Conservation (phyloP, 2,113 vertebrate species). For the Pedionomus torquatus region DNA sequence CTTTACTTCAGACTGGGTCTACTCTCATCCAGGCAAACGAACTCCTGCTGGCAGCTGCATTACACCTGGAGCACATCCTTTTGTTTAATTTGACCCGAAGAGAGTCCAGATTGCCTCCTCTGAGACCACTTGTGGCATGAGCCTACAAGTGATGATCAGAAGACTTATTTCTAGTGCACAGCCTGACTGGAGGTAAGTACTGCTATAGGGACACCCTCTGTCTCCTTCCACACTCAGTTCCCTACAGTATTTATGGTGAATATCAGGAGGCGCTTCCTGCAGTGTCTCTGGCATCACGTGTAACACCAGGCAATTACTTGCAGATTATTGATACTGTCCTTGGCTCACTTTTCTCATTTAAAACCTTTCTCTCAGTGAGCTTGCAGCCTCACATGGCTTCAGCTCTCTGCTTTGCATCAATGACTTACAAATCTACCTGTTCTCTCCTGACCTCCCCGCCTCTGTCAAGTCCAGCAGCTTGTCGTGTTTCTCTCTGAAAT, state of each 20-base stretch:
- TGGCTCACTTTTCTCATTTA: constrained; percentile 56
- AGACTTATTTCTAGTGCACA: background rate
- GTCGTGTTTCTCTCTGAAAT: constrained; percentile 8
- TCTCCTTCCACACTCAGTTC: background rate
- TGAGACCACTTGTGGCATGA: background rate
- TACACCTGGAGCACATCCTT: background rate
- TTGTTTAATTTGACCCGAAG: background rate
- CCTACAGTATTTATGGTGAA: background rate
- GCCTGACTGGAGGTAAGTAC: background rate
- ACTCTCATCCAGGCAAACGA: background rate
- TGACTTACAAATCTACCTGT: constrained; percentile 61
- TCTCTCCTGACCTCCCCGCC: constrained; percentile 27
- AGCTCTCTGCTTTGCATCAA: constrained; percentile 51
- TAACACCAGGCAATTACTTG: constrained; percentile 34
- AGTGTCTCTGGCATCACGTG: background rate
- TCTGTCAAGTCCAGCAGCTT: constrained; percentile 17
- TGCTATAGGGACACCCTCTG: background rate
- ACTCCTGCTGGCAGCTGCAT: background rate
- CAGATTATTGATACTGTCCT: constrained; percentile 52
- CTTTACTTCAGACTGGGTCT: background rate
- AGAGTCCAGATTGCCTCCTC: background rate
- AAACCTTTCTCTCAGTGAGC: background rate
- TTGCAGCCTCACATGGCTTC: constrained; percentile 12
- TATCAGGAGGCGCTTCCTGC: background rate
- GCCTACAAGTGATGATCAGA: background rate